Evolutionary conservation across 2,113 vertebrate genomes (phyloP).

Genomic region (Boleophthalmus pectinirostris): DNA sequence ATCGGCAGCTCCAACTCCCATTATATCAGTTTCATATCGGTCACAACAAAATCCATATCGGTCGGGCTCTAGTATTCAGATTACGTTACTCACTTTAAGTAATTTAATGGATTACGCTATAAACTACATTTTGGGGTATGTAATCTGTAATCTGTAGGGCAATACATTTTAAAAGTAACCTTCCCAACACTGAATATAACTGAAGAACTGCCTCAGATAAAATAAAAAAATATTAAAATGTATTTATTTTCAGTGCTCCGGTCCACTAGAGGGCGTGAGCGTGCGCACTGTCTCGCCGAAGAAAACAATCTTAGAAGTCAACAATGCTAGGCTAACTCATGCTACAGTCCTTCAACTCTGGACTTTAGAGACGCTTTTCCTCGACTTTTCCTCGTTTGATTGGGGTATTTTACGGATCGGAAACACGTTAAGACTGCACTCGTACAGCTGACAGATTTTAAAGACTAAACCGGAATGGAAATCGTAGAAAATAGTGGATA

Average conservation of each 20-base stretch:
- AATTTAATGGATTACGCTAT: too few relatives aligned
- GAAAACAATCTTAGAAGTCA: slow-evolving; percentile 1
- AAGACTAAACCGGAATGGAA: background rate
- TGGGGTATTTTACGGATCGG: background rate
- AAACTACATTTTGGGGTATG: too few relatives aligned
- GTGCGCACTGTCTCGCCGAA: background rate
- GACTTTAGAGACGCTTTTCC: background rate
- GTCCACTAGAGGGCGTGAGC: background rate
- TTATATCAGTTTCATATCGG: too few relatives aligned
- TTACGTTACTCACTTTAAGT: too few relatives aligned
- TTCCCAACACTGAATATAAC: too few relatives aligned
- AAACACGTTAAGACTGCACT: background rate
- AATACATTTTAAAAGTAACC: too few relatives aligned
- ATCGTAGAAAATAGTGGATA: background rate
- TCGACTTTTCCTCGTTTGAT: background rate
- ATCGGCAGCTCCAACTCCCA: too few relatives aligned
- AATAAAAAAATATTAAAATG: background rate
- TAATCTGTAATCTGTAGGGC: too few relatives aligned
- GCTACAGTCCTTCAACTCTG: background rate
- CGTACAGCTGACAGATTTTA: background rate
- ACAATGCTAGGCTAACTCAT: slow-evolving; percentile 1
- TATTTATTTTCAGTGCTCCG: background rate
- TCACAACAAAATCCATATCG: too few relatives aligned
- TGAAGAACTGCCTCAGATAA: too few relatives aligned
- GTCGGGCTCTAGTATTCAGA: too few relatives aligned